Evolutionary conservation across 53 echinoderm and acorn worm genomes (phyloP), one percentile per base, ranked within the genome.

Genomic region (Arbacia lixula): DNA sequence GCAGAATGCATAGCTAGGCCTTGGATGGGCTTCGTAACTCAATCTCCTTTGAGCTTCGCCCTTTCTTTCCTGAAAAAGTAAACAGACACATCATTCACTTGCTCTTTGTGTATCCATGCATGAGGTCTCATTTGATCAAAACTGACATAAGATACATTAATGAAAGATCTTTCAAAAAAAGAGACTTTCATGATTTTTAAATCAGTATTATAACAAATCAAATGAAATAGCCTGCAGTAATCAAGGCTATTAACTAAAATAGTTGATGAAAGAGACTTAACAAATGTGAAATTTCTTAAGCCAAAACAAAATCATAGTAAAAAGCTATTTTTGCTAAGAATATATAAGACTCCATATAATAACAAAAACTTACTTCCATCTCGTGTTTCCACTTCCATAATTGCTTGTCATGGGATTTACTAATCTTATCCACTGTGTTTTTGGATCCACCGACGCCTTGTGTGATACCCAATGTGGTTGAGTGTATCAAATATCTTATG

Each of bases 1-100:
- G 22, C 68, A 37, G 41, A 68, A 68, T 3, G n/a, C 39, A 68
- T n/a, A 39, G 21, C 25, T n/a, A n/a, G n/a, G n/a, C n/a, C n/a
- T 68, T 62, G 34, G 63, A 62, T 1, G 10, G 32, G 16, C 14
- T 32, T 62, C 1, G 63, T 62, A 62, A n/a, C 14, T 62, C 32
- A 62, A 9, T 34, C 32, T 62, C 12, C 63, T 62, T 62, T n/a
- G 33, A 4, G 33, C 34, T 10, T 62, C 33, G 32, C 34, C 19
- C 63, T n/a, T 62, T n/a, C 63, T 29, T 31, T 62, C 63, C 63
- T 62, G 63, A 62, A 62, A 62, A 33, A 17, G 30, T 62, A 62
- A 31, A 17, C 2, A 62, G 63, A 62, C 63, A 0, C 5, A 9
- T 62, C 12, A 32, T 62, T 58, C 25, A 2, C 14, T 58, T 58